These are phyloP conservation scores for Podilymbus podiceps DNA, from an alignment of 2,113 vertebrate genomes.

Conservation along the genomic window DNA sequence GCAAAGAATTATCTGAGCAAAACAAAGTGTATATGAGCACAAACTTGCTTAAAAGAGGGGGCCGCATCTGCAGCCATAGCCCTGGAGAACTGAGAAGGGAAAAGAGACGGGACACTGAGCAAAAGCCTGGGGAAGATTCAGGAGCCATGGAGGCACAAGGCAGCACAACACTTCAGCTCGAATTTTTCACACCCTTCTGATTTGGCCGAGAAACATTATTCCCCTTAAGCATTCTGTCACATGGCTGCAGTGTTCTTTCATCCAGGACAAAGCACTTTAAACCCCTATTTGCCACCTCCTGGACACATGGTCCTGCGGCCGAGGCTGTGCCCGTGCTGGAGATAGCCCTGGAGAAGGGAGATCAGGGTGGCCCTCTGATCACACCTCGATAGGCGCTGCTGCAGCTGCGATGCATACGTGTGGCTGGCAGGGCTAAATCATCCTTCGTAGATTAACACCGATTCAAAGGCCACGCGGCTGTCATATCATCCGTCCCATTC, in stretches of 20 bases:
- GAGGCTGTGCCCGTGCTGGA: not conserved
- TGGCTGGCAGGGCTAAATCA: not conserved
- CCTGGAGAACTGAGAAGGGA: not conserved
- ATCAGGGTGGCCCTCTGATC: not conserved
- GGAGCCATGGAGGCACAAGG: not conserved
- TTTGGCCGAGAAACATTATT: not conserved
- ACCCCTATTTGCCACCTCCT: not conserved
- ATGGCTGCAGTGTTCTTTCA: not conserved
- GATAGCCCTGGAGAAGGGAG: not conserved
- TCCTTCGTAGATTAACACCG: not conserved
- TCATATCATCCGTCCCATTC: not conserved
- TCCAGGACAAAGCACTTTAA: not conserved
- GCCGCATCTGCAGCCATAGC: not conserved
- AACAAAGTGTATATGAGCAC: not conserved
- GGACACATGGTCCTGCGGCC: fast-evolving
- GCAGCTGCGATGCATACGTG: not conserved
- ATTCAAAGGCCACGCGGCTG: slow-evolving; percentile 45
- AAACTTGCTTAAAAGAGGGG: not conserved
- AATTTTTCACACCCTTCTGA: not conserved
- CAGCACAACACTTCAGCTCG: not conserved
- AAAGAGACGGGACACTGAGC: not conserved
- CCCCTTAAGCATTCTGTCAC: not conserved
- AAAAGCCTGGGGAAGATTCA: not conserved
- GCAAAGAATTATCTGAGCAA: not conserved
- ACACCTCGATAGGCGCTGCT: not conserved